Conservation (phyloP, 2,888 invertebrate genomes). For the Monoplex corrugatus region DNA sequence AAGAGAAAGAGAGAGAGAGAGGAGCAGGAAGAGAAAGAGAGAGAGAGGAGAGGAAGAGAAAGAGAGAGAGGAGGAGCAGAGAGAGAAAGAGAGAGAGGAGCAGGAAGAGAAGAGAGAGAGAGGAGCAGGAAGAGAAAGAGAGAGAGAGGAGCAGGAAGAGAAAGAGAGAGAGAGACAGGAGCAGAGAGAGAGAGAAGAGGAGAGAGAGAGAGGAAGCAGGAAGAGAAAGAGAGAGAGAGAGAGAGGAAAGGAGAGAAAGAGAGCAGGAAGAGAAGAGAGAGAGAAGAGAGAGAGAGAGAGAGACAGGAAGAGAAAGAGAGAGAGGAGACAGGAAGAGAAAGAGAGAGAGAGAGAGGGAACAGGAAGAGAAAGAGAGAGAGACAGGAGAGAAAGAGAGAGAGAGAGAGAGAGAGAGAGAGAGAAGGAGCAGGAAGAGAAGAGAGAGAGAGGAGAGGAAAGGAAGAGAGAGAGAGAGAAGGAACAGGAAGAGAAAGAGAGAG, state of each 20-base stretch:
- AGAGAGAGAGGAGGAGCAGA: not conserved
- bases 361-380: not conserved
- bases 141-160: not conserved
- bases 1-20: no score
- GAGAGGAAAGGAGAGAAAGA: not conserved
- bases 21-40: no score
- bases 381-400: not conserved
- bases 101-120: not conserved
- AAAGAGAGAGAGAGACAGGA: not conserved
- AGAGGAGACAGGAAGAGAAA: not conserved
- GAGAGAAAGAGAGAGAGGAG: not conserved
- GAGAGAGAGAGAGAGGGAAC: not conserved
- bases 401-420: not conserved
- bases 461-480: no score
- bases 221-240: no score
- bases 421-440: not conserved
- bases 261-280: not conserved
- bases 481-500: not conserved
- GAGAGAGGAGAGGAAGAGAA: not conserved
- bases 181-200: constrained; percentile 27
- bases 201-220: constrained; percentile 28
- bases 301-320: not conserved
- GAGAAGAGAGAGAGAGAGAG: not conserved
- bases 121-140: not conserved
- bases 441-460: not conserved